phyloP scores from a whole-genome alignment of 2,113 vertebrate genomes.

The Dasyprocta punctata region DNA sequence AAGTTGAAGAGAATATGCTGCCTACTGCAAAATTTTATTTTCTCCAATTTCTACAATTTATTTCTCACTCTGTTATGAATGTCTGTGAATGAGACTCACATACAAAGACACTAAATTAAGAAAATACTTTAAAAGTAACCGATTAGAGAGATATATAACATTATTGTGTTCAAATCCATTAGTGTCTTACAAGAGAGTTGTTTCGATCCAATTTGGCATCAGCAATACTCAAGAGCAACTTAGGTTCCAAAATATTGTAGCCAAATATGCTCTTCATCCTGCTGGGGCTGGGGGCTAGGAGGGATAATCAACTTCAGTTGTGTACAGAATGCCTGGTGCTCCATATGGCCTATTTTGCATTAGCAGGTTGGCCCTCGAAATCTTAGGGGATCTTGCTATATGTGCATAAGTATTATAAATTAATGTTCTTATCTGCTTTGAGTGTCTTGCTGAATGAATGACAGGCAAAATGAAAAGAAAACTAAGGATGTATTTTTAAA shows the following conservation, averaged over 20 bases:
- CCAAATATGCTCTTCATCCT: constrained; percentile 55
- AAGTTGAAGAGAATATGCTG: background rate
- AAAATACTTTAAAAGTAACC: constrained; percentile 28
- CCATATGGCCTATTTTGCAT: constrained; percentile 74
- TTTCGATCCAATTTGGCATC: constrained; percentile 65
- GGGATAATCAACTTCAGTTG: constrained; percentile 36
- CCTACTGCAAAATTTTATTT: constrained; percentile 23
- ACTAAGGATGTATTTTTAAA: background rate
- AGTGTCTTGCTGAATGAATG: constrained; percentile 39
- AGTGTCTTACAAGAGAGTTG: constrained; percentile 10
- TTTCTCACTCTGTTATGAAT: constrained; percentile 2
- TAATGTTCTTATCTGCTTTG: constrained; percentile 65
- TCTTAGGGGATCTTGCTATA: constrained; percentile 33
- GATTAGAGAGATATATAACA: background rate
- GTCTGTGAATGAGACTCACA: background rate
- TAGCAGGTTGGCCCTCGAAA: constrained; percentile 63
- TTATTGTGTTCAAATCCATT: constrained; percentile 45
- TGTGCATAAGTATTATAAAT: constrained; percentile 65
- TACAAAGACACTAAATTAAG: constrained; percentile 15
- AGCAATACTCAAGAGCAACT: constrained; percentile 41
- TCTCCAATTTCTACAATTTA: background rate
- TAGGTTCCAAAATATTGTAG: constrained; percentile 64
- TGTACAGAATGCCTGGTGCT: constrained; percentile 11
- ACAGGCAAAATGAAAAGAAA: constrained; percentile 38
- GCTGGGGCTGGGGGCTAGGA: constrained; percentile 58